Evolutionary conservation across 2,888 invertebrate genomes (phyloP).

Genomic region (Pheosia gnoma): DNA sequence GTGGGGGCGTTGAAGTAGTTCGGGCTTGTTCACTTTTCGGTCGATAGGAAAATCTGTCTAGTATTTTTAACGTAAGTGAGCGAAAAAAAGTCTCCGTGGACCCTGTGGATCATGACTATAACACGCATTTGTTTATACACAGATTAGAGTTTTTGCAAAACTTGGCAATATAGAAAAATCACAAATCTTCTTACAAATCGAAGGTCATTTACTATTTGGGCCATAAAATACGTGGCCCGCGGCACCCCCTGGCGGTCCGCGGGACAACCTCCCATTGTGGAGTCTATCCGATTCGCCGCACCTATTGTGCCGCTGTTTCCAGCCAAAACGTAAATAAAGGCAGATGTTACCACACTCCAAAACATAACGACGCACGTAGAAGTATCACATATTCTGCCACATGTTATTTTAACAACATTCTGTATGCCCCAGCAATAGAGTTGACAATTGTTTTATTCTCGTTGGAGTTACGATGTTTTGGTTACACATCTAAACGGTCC

Average conservation of each 20-base stretch:
- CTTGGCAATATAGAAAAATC: slow-evolving; percentile 17
- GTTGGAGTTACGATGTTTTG: slow-evolving; percentile 29
- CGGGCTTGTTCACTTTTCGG: background rate
- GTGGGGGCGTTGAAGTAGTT: background rate
- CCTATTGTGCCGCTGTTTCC: slow-evolving; percentile 76
- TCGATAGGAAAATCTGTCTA: background rate
- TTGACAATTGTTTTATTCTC: slow-evolving; percentile 22
- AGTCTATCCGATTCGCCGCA: slow-evolving; percentile 70
- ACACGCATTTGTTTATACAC: background rate
- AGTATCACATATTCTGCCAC: slow-evolving; percentile 30
- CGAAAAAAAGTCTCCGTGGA: too few species aligned
- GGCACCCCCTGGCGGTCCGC: slow-evolving; percentile 39
- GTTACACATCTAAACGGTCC: slow-evolving; percentile 47
- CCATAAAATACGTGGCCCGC: slow-evolving; percentile 52
- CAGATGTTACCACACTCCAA: slow-evolving; percentile 81
- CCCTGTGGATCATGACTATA: too few species aligned
- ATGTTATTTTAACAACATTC: slow-evolving; percentile 33
- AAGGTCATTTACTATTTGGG: slow-evolving; percentile 65
- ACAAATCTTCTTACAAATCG: slow-evolving; percentile 36
- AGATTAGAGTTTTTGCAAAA: slow-evolving; percentile 14
- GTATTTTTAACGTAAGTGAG: too few species aligned
- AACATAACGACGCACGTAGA: slow-evolving; percentile 48
- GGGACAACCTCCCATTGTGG: slow-evolving; percentile 61
- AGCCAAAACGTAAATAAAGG: slow-evolving; percentile 83
- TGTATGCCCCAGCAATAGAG: slow-evolving; percentile 22